Evolutionary conservation across 2,888 invertebrate species (phyloP).

Genomic region (Tortrix viridana): DNA sequence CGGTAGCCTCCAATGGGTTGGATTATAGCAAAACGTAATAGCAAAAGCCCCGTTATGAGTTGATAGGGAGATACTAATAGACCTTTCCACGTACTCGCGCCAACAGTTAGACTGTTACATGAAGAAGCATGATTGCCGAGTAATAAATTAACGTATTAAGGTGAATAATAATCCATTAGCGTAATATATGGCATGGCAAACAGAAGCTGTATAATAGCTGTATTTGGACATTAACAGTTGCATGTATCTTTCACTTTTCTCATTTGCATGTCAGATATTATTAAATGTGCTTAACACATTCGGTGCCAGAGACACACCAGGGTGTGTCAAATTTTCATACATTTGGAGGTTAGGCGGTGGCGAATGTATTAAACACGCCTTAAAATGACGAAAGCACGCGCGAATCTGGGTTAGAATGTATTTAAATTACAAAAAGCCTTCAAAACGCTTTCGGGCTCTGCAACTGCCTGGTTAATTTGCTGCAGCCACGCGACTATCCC

Average conservation of each 20-base stretch:
- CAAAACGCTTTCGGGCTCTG: conserved; percentile 12
- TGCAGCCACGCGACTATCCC: conserved; percentile 19
- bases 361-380: conserved; percentile 7
- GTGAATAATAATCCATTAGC: conserved; percentile 9
- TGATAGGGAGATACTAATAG: conserved; percentile 70
- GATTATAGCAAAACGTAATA: conserved; percentile 61
- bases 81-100: conserved; percentile 55
- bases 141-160: conserved; percentile 26
- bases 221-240: conserved; percentile 16
- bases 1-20: conserved; percentile 44
- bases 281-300: too few relatives aligned
- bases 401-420: conserved; percentile 16
- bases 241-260: conserved; percentile 10
- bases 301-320: too few relatives aligned
- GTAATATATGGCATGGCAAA: conserved; percentile 5
- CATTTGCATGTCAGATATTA: conserved; percentile 12
- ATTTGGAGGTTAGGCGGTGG: too few relatives aligned
- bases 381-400: conserved; percentile 7
- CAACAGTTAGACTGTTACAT: conserved; percentile 67
- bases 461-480: conserved; percentile 25
- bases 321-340: too few relatives aligned
- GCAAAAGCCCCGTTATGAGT: conserved; percentile 65
- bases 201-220: conserved; percentile 10
- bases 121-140: conserved; percentile 7
- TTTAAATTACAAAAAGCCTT: conserved; percentile 17